Evolutionary conservation across 37 sponge, comb jelly and placozoan genomes (phyloP).

Genomic region (Hormiphora californensis): DNA sequence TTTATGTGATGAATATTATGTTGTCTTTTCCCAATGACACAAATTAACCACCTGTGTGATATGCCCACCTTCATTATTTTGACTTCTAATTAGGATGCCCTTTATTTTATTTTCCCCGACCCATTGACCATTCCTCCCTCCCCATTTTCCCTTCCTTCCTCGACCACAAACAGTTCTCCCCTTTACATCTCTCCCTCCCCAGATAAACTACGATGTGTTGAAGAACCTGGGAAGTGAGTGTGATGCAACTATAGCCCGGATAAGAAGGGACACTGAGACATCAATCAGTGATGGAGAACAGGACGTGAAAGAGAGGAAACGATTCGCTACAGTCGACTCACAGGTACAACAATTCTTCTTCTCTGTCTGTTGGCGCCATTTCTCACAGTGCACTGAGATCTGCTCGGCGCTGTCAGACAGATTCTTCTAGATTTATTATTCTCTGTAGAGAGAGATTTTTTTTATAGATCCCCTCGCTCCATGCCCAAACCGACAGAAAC

Average conservation of each 20-base stretch:
- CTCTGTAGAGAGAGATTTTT: not conserved
- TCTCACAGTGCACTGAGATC: not conserved
- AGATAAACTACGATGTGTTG: slow-evolving; percentile 53
- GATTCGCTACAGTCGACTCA: not conserved
- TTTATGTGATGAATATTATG: no score
- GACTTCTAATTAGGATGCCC: not conserved
- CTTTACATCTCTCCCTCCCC: not conserved
- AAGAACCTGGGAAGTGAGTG: slow-evolving; percentile 48
- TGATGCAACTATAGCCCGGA: slow-evolving; percentile 9
- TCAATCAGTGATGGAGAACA: no score
- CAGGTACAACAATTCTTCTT: not conserved
- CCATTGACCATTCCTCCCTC: not conserved
- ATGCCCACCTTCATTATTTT: not conserved
- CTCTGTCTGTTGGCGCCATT: not conserved
- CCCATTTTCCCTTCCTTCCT: no score
- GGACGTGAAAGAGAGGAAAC: not conserved
- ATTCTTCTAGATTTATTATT: not conserved
- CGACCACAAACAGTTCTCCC: not conserved
- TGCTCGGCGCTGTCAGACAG: not conserved
- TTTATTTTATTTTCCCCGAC: not conserved
- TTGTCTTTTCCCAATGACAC: no score
- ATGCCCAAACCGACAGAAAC: no score
- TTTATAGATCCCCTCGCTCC: not conserved
- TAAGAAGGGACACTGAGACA: not conserved
- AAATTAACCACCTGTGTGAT: no score